Evolutionary conservation across 2,113 vertebrate genomes (phyloP).

Genomic region (Nyctibius bracteatus): DNA sequence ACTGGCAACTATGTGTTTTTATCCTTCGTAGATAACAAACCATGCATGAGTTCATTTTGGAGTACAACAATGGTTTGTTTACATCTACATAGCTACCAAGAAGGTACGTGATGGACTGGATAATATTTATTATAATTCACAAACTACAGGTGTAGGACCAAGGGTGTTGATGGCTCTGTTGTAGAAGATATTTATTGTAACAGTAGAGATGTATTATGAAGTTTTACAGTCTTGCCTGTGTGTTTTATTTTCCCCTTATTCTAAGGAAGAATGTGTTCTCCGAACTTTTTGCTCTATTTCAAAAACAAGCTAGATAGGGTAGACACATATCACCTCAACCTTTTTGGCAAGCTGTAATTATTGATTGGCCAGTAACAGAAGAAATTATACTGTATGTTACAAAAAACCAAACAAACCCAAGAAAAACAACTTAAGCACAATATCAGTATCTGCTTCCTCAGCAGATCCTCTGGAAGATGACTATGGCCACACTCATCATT

Average conservation of each 20-base stretch:
- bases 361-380: background rate
- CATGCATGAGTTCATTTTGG: background rate
- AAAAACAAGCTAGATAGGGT: background rate
- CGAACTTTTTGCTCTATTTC: background rate
- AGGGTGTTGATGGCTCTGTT: background rate
- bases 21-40: background rate
- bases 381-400: background rate
- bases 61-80: background rate
- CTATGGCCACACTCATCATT: background rate
- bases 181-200: background rate
- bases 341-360: background rate
- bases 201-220: background rate
- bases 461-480: background rate
- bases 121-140: background rate
- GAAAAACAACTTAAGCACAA: background rate
- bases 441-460: slow-evolving; percentile 10
- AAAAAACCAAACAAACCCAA: background rate
- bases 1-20: background rate
- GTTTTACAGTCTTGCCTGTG: background rate
- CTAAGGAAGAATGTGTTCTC: background rate
- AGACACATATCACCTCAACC: background rate
- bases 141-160: background rate
- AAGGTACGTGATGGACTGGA: background rate
- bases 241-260: background rate
- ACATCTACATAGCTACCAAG: background rate